Conservation (phyloP, 2,888 invertebrate species). For the Craniophora ligustri region DNA sequence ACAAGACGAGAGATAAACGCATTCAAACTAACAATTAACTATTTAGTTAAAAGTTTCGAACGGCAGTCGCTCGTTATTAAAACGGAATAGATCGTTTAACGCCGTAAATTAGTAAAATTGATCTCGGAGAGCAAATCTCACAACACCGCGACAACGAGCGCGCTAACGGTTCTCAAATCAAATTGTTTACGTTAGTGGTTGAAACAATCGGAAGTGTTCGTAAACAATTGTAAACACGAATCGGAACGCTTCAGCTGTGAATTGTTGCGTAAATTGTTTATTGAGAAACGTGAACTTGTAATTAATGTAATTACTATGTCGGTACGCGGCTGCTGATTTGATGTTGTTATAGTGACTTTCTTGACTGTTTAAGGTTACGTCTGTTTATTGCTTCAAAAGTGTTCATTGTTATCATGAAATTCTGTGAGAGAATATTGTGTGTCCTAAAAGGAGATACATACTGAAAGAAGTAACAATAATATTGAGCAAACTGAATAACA, state of each 20-base stretch:
- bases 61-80: too few relatives aligned
- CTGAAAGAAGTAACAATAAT: too few relatives aligned
- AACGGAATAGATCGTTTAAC: background rate
- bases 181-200: conserved; percentile 16
- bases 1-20: too few relatives aligned
- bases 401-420: conserved; percentile 14
- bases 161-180: conserved; percentile 2
- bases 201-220: conserved; percentile 15
- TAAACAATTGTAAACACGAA: conserved; percentile 30
- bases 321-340: conserved; percentile 20
- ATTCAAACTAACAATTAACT: too few relatives aligned
- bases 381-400: conserved; percentile 4
- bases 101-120: background rate
- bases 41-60: too few relatives aligned
- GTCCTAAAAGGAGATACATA: background rate
- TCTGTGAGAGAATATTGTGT: conserved; percentile 14
- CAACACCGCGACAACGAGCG: background rate
- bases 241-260: conserved; percentile 29
- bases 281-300: conserved; percentile 54
- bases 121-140: background rate
- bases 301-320: conserved; percentile 49
- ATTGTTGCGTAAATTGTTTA: conserved; percentile 45
- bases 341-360: conserved; percentile 12
- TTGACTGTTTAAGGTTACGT: background rate
- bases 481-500: too few relatives aligned